Evolutionary conservation across 2,113 vertebrate species (phyloP), one percentile per base, ranked within the genome.

Genomic region (Pachyramphus minor): DNA sequence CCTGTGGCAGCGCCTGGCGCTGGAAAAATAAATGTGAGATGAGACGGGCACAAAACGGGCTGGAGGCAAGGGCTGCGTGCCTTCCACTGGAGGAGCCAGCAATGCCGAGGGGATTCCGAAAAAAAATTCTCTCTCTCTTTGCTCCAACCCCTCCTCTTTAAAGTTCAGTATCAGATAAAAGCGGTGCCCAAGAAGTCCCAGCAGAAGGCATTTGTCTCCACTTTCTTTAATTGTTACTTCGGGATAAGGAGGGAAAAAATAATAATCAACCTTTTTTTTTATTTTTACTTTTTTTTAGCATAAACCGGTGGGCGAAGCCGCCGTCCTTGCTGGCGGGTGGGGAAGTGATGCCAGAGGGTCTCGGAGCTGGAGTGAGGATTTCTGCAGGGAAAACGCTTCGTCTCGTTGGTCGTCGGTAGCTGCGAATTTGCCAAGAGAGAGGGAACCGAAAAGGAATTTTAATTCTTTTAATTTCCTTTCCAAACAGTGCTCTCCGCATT

Each of bases 401-500:
- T 31, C 78, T 37, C 71, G n/a, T 49, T 55, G 75, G 62, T 60
- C 52, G 7, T 41, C 39, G 20, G 39, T 11, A 39, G 19, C 30
- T 27, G 78, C 14, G 62, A n/a, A 50, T 92, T 82, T 67, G 25
- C 72, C 49, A 44, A 14, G 53, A 47, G 35, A 45, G 5, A 33
- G 16, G 47, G 24, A 74, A 64, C 5, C 1, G 28, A 90, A 62
- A 75, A 39, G 10, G 33, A 49, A 41, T 27, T 53, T 39, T 4
- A 22, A 30, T 16, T 23, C 14, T 56, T 60, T 0, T 5, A 4
- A 21, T 30, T 33, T 31, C 56, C 22, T 67, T 73, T 47, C 31
- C 50, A 2, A 33, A 4, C 28, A 3, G 13, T 1, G 9, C 31
- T 81, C 24, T 35, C 33, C 13, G 37, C 55, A 0, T 55, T 80